Evolutionary conservation across 2,113 vertebrate species (phyloP).

Genomic region (Aix galericulata): DNA sequence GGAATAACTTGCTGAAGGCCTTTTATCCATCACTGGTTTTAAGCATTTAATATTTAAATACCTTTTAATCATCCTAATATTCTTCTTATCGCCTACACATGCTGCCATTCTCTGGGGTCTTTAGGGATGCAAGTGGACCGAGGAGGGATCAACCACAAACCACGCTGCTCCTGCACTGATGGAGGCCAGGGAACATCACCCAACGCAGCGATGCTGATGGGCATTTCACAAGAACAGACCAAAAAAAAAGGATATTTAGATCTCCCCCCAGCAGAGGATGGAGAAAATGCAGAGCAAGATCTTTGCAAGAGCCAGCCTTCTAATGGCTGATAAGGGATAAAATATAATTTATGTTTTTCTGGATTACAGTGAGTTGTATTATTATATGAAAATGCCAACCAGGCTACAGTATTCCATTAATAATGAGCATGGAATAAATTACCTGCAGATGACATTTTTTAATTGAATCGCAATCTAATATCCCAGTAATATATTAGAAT

Average conservation of each 20-base stretch:
- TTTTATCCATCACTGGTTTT: slow-evolving; percentile 57
- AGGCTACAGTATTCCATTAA: slow-evolving; percentile 48
- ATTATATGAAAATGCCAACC: slow-evolving; percentile 27
- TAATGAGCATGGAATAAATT: slow-evolving; percentile 55
- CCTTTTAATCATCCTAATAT: slow-evolving; percentile 69
- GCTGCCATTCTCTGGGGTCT: neutral
- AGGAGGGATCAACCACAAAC: neutral
- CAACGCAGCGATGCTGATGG: accelerated
- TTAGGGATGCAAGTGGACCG: neutral
- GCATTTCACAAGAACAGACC: neutral
- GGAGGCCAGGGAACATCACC: neutral
- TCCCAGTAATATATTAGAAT: slow-evolving; percentile 66
- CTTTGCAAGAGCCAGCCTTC: neutral
- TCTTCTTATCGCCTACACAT: slow-evolving; percentile 1
- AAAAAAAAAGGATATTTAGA: neutral
- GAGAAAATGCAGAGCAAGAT: neutral
- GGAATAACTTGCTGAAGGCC: slow-evolving; percentile 4
- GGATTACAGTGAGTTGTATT: slow-evolving; percentile 2
- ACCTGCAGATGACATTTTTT: slow-evolving; percentile 62
- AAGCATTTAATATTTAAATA: slow-evolving; percentile 71
- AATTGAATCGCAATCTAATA: slow-evolving; percentile 73
- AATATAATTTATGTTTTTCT: neutral
- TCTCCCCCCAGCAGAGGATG: neutral
- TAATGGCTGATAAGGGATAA: neutral
- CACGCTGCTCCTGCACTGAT: neutral